A percentile compares a stretch with the other conserved stretches of the same genome.
Evolutionary conservation across 1,140 invertebrate genomes (phyloP).

Genomic region (Penaeus indicus): DNA sequence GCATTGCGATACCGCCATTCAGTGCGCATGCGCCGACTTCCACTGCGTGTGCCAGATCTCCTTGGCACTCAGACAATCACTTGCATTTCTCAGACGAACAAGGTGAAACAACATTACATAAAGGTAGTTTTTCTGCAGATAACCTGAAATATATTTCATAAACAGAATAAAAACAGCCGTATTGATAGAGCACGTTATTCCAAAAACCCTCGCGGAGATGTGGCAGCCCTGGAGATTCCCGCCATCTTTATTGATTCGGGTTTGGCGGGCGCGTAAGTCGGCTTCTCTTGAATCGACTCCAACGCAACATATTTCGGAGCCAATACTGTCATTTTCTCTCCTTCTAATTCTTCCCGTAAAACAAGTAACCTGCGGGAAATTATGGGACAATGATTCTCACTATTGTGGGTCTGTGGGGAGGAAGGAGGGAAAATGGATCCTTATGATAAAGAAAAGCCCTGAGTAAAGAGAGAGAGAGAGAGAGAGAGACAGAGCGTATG

Average conservation of each 20-base stretch:
- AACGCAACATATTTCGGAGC: background rate
- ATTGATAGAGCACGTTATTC: background rate
- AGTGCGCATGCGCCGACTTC: slow-evolving; percentile 48
- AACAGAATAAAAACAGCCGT: too few species aligned
- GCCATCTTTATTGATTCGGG: slow-evolving; percentile 63
- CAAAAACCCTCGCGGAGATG: background rate
- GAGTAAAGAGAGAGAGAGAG: too few species aligned
- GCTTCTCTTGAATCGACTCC: slow-evolving; percentile 42
- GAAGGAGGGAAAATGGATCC: too few species aligned
- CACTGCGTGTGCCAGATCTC: slow-evolving; percentile 43
- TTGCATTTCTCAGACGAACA: too few species aligned
- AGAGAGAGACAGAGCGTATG: too few species aligned
- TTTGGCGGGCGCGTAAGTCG: slow-evolving; percentile 57
- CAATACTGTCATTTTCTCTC: background rate
- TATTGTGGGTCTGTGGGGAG: too few species aligned
- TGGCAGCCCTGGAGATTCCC: slow-evolving; percentile 54
- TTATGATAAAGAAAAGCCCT: too few species aligned
- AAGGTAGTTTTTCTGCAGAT: too few species aligned
- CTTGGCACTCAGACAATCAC: background rate
- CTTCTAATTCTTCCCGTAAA: slow-evolving; percentile 4
- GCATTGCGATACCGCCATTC: slow-evolving; percentile 54
- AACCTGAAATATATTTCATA: background rate
- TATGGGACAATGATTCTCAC: too few species aligned
- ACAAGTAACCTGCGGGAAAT: too few species aligned
- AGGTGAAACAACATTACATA: too few species aligned